A percentile compares a stretch with the other conserved stretches of the same genome.
Conservation (phyloP, 2,888 invertebrate genomes). For the Anthoptus insignis region DNA sequence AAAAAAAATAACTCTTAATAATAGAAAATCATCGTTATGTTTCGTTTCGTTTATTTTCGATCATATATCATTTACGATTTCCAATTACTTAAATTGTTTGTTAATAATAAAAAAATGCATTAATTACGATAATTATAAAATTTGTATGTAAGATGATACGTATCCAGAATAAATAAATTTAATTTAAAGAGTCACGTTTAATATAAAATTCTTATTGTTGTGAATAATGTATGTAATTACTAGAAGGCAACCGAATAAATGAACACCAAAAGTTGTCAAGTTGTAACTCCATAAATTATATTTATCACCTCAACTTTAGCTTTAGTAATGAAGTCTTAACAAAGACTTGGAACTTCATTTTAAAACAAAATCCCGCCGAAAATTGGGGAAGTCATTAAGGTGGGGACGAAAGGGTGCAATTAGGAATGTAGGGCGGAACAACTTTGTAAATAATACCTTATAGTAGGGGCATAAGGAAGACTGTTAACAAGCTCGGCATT, state of each 20-base stretch:
- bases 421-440: slow-evolving; percentile 64
- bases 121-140: no score
- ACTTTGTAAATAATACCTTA: slow-evolving; percentile 48
- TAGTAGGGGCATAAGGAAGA: slow-evolving; percentile 31
- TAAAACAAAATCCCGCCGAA: slow-evolving; percentile 68
- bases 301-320: slow-evolving; percentile 36
- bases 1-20: no score
- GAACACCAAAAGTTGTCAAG: slow-evolving; percentile 17
- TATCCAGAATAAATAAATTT: no score
- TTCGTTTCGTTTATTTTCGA: no score
- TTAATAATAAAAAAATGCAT: no score
- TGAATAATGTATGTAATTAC: slow-evolving; percentile 29
- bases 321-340: slow-evolving; percentile 24
- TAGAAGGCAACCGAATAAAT: slow-evolving; percentile 11
- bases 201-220: slow-evolving; percentile 1
- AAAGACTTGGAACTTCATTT: slow-evolving; percentile 55
- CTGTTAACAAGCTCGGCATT: slow-evolving; percentile 47
- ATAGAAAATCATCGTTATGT: no score
- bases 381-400: slow-evolving; percentile 82
- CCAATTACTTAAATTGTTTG: no score
- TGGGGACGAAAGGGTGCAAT: slow-evolving; percentile 70
- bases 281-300: slow-evolving; percentile 33
- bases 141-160: no score
- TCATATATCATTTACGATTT: no score
- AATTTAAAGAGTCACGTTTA: background rate